Base-by-base conservation (phyloP, 2,113 vertebrate species). In the Lanius ludovicianus region DNA sequence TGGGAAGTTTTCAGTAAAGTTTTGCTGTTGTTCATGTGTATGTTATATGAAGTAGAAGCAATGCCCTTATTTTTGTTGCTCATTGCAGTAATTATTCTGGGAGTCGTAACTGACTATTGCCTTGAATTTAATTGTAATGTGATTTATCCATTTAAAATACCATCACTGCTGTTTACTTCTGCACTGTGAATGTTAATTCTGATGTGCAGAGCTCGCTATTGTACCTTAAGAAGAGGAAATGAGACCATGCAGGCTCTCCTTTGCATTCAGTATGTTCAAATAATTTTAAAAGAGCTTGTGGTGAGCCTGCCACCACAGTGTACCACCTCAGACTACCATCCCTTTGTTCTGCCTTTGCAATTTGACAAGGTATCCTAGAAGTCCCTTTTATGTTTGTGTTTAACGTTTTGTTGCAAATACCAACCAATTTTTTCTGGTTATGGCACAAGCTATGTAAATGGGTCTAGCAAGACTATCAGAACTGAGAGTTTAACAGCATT, bases 151-250 rank as follows among this genome's bases (percentile, higher is more conserved):
- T 59, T 74, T 78, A 57, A 50, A 87, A 70, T 78, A 70, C 37
- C 33, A 46, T 80, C 71, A 50, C 25, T 63, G 13, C 56, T 89
- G 56, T 92, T 95, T 94, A 30, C 33, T 78, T 94, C 83, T 28
- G 50, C 80, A 60, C 62, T 90, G 33, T 69, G 53, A 90, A 77
- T 92, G 53, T 91, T 91, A 90, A 69, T 89, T 71, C 49, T 69
- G 75, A 49, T 11, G 75, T 78, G 69, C 53, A 53, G 44, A 81
- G 37, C 56, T 83, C 0, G 0, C 80, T 77, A 24, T 90, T 96
- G 93, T 95, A 71, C 68, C 62, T 39, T 37, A 23, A 73, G 88
- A 69, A 88, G 71, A 93, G 60, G 83, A 93, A 93, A 41, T 74
- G 52, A 92, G 84, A 63, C 60, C 50, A 30, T 84, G 37, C 18